Evolutionary conservation across 2,113 vertebrate genomes (phyloP).

Genomic region (Electrona antarctica): DNA sequence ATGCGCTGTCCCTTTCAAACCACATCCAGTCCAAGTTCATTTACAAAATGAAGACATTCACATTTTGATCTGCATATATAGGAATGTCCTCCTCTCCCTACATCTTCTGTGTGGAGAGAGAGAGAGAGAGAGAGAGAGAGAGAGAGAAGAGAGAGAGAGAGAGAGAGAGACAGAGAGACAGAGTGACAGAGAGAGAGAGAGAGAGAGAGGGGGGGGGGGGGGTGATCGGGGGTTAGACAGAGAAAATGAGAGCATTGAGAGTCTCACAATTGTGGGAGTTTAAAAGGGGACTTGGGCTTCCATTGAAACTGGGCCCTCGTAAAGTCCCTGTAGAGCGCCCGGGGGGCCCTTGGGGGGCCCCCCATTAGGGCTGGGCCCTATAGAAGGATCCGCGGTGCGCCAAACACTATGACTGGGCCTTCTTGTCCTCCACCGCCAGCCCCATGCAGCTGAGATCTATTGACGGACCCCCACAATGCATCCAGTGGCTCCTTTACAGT

Average conservation of each 20-base stretch:
- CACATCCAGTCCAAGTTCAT: constrained; percentile 46
- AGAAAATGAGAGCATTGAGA: constrained; percentile 27
- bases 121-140: neutral
- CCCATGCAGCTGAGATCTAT: constrained; percentile 66
- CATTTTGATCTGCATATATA: constrained; percentile 70
- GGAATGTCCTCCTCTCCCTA: constrained; percentile 34
- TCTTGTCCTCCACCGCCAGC: constrained; percentile 68
- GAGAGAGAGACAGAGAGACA: constrained; percentile 27
- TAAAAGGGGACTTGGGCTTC: constrained; percentile 61
- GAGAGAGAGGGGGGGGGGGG: neutral
- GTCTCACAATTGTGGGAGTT: constrained; percentile 65
- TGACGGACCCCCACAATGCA: constrained; percentile 75
- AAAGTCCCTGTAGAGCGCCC: constrained; percentile 67
- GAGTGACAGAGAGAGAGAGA: constrained; percentile 1
- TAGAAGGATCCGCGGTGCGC: constrained; percentile 58
- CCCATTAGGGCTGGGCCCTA: constrained; percentile 65
- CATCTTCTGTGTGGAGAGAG: constrained; percentile 35
- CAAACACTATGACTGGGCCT: constrained; percentile 78
- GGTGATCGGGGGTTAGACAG: neutral
- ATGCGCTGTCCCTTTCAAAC: constrained; percentile 16
- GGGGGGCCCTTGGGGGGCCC: constrained; percentile 40
- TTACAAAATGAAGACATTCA: constrained; percentile 72
- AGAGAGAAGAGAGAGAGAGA: neutral
- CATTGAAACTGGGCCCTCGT: constrained; percentile 71
- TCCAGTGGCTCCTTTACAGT: constrained; percentile 72